Percentiles rank a stretch among this genome's conserved stretches.
Conservation (phyloP, 2,797 vertebrate genomes). For the Eulemur rubriventer region DNA sequence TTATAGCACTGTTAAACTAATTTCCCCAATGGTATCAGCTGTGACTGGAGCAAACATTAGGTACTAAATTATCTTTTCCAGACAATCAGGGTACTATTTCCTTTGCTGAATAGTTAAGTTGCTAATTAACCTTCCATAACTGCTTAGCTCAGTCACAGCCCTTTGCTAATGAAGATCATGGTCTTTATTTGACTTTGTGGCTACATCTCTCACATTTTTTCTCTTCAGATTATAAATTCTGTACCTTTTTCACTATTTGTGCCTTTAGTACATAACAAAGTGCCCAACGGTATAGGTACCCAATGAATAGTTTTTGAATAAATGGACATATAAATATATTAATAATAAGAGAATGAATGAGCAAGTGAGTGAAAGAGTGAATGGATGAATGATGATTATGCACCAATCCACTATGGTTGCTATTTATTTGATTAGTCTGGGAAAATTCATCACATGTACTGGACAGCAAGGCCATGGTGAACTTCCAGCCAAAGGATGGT, state of each 20-base stretch:
- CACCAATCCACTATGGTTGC: not conserved
- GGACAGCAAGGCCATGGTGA: not conserved
- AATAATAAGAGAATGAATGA: not conserved
- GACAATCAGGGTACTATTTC: not conserved
- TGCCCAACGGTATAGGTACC: fast-evolving
- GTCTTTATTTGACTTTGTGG: not conserved
- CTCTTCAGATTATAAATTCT: not conserved
- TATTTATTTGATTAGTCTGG: not conserved
- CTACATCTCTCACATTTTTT: not conserved
- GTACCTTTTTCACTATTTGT: not conserved
- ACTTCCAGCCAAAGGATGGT: not conserved
- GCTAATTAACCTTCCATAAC: not conserved
- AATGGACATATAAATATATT: not conserved
- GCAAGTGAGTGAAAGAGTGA: not conserved
- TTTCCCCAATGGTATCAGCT: not conserved
- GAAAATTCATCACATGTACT: not conserved
- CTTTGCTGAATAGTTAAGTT: not conserved
- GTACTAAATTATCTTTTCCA: constrained; percentile 4
- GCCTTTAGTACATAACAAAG: not conserved
- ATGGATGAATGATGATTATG: not conserved
- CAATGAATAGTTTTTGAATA: not conserved
- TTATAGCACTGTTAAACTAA: not conserved
- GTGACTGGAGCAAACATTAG: not conserved
- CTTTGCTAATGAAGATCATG: not conserved
- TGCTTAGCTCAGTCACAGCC: not conserved